Evolutionary conservation across 2,888 invertebrate genomes (phyloP).

Genomic region (Steinernema scapterisci): DNA sequence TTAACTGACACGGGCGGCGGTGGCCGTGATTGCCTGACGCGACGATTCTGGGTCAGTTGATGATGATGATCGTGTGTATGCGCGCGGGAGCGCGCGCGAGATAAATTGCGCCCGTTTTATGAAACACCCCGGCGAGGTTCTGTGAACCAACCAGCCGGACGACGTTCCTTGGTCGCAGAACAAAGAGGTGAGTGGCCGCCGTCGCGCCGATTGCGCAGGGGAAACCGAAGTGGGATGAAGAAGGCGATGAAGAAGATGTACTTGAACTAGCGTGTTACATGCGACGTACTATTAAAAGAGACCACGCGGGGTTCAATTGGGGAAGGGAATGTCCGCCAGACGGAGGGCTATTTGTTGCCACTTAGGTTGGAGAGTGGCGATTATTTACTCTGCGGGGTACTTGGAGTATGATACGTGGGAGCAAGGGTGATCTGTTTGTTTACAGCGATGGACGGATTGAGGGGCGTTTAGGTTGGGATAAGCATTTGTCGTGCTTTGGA

Average conservation of each 20-base stretch:
- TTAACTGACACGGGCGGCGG: constrained; percentile 22
- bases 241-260: neutral
- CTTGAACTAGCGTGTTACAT: neutral
- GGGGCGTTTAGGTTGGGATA: too few species aligned
- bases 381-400: neutral
- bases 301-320: neutral
- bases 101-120: constrained; percentile 13
- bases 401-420: neutral
- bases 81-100: neutral
- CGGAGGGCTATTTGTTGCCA: neutral
- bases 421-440: constrained; percentile 14
- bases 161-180: neutral
- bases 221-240: neutral
- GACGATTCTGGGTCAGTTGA: constrained; percentile 29
- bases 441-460: too few species aligned
- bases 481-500: too few species aligned
- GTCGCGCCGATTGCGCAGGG: neutral
- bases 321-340: neutral
- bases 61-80: neutral
- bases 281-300: neutral
- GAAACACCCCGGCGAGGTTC: constrained; percentile 13
- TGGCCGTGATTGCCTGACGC: neutral
- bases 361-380: neutral
- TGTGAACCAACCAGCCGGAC: neutral
- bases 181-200: neutral